Evolutionary conservation across 2,113 vertebrate genomes (phyloP).

Genomic region (Xenus cinereus): DNA sequence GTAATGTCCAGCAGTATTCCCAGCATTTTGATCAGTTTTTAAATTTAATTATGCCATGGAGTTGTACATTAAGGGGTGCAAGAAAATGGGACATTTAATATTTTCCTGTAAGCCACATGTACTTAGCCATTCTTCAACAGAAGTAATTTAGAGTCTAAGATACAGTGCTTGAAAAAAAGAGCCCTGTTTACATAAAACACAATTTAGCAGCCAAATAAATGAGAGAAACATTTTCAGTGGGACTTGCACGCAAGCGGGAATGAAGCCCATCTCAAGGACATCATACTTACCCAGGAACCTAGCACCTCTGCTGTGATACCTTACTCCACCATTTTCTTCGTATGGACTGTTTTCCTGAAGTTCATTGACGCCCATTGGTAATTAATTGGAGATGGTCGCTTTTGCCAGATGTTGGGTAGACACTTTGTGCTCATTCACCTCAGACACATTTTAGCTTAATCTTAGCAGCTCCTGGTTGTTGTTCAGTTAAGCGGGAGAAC

Average conservation of each 20-base stretch:
- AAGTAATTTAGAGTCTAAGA: neutral
- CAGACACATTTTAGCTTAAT: neutral
- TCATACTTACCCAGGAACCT: neutral
- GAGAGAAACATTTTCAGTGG: neutral
- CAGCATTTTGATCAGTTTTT: neutral
- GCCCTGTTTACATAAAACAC: neutral
- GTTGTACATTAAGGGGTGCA: neutral
- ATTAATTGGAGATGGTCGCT: neutral
- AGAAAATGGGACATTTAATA: neutral
- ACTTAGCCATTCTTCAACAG: neutral
- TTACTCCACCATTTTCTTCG: neutral
- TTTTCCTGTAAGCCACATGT: neutral
- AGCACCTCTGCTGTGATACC: neutral
- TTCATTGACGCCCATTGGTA: neutral
- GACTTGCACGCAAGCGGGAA: neutral
- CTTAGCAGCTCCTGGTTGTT: neutral
- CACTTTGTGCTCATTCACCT: neutral
- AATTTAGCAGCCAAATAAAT: neutral
- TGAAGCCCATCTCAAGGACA: neutral
- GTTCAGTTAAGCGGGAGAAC: neutral
- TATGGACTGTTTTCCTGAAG: neutral
- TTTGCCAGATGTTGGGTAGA: neutral
- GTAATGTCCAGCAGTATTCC: neutral
- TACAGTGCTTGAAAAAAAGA: neutral
- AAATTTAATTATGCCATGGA: neutral